These are phyloP conservation scores for Ephialtes manifestator DNA, from an alignment of 2,888 invertebrate genomes.

Conservation along the genomic window DNA sequence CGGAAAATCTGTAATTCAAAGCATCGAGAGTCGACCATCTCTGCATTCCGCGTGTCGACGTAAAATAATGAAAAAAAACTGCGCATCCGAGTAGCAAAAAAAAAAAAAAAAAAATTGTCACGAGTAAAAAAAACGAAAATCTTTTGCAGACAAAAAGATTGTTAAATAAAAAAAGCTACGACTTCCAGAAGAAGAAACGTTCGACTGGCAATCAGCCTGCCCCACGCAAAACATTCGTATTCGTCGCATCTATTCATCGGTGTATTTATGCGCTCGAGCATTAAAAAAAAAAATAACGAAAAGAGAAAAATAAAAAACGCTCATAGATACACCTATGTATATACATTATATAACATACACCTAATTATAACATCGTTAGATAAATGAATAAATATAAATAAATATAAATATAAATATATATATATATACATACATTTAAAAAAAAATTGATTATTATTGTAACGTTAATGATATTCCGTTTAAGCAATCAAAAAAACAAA, in stretches of 20 bases:
- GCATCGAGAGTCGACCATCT: neutral
- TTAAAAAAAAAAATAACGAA: neutral
- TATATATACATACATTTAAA: constrained; percentile 28
- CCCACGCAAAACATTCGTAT: constrained; percentile 58
- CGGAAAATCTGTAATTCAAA: neutral
- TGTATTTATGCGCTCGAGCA: constrained; percentile 71
- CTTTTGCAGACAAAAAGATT: constrained; percentile 1
- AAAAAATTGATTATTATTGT: constrained; percentile 60
- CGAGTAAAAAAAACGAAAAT: constrained; percentile 1
- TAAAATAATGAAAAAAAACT: neutral
- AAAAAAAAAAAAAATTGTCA: neutral
- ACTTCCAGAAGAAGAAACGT: constrained; percentile 8
- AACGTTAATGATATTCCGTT: constrained; percentile 77
- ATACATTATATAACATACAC: constrained; percentile 63
- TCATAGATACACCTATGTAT: constrained; percentile 71
- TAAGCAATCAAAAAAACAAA: constrained; percentile 78
- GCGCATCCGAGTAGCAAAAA: neutral
- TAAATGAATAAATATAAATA: constrained; percentile 57
- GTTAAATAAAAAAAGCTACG: neutral
- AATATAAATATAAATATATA: constrained; percentile 51
- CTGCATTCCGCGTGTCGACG: neutral
- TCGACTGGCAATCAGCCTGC: constrained; percentile 52
- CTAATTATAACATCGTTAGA: constrained; percentile 66
- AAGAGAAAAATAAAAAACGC: constrained; percentile 4
- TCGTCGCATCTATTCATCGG: constrained; percentile 72